These are phyloP conservation scores for Camptogramma bilineatum DNA, from an alignment of 2,888 invertebrate genomes.

Conservation along the genomic window DNA sequence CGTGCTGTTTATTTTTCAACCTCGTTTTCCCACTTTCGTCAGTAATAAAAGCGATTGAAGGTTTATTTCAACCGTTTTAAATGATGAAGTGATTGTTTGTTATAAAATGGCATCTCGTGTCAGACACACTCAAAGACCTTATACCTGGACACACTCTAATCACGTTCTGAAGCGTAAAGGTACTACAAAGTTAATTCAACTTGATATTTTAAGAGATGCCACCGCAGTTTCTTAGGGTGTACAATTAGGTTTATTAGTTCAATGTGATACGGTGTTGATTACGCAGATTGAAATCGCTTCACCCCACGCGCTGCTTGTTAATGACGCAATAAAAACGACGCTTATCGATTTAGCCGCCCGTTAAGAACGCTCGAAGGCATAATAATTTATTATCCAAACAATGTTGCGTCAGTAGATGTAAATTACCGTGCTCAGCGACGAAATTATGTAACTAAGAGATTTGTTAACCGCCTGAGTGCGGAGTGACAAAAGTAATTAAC, in stretches of 20 bases:
- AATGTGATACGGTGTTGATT: constrained; percentile 72
- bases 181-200: neutral
- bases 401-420: constrained; percentile 74
- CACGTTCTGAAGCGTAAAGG: too few species aligned
- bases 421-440: constrained; percentile 73
- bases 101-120: neutral
- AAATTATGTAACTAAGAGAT: constrained; percentile 75
- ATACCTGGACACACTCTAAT: too few species aligned
- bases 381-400: constrained; percentile 81
- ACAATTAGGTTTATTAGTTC: constrained; percentile 63
- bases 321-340: constrained; percentile 83
- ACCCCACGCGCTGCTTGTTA: constrained; percentile 76
- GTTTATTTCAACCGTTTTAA: constrained; percentile 37
- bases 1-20: constrained; percentile 64
- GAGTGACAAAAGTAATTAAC: constrained; percentile 83
- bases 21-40: constrained; percentile 63
- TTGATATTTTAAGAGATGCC: constrained; percentile 17
- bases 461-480: constrained; percentile 75
- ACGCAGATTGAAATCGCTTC: constrained; percentile 79
- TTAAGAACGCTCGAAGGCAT: constrained; percentile 77
- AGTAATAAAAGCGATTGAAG: constrained; percentile 62
- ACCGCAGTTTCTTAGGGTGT: constrained; percentile 50
- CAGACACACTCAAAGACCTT: neutral
- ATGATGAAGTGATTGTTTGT: constrained; percentile 7
- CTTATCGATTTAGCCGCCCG: constrained; percentile 80